Conservation (phyloP, 2,888 invertebrate species). For the Maniola hyperantus region DNA sequence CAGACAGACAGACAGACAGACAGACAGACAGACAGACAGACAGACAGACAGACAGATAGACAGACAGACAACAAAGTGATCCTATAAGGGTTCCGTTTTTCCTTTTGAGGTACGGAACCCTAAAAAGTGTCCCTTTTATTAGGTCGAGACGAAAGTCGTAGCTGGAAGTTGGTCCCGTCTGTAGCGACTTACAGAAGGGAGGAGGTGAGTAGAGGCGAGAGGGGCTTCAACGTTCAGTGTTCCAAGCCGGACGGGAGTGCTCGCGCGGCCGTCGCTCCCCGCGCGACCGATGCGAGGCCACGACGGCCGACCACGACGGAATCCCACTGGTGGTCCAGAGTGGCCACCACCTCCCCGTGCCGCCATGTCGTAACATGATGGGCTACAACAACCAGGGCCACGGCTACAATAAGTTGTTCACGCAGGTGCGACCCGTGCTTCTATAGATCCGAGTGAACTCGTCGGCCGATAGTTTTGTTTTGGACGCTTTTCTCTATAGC, state of each 20-base stretch:
- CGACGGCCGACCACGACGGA: slow-evolving; percentile 79
- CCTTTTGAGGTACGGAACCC: too few relatives aligned
- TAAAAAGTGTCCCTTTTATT: too few relatives aligned
- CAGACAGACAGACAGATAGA: too few relatives aligned
- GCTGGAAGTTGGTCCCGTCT: background rate
- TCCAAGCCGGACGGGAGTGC: slow-evolving; percentile 47
- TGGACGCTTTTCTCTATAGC: slow-evolving; percentile 22
- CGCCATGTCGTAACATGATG: slow-evolving; percentile 88
- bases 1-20: too few relatives aligned
- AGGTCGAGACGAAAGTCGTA: background rate
- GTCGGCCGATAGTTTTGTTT: slow-evolving; percentile 37
- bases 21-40: too few relatives aligned
- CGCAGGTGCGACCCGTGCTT: slow-evolving; percentile 84
- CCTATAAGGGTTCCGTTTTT: too few relatives aligned
- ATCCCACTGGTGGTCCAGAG: slow-evolving; percentile 79
- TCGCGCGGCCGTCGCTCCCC: slow-evolving; percentile 55
- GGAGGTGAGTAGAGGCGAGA: slow-evolving; percentile 33
- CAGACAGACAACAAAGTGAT: too few relatives aligned
- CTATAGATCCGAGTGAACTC: background rate
- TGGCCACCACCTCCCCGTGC: slow-evolving; percentile 74
- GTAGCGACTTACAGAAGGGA: slow-evolving; percentile 19
- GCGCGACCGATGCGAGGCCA: slow-evolving; percentile 57
- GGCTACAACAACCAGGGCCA: slow-evolving; percentile 89
- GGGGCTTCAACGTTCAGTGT: slow-evolving; percentile 15
- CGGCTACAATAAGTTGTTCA: slow-evolving; percentile 92